Percentiles rank a stretch among this genome's conserved stretches.
These are phyloP conservation scores for Syrrhaptes paradoxus DNA, from an alignment of 2,113 vertebrate genomes.

Conservation along the genomic window DNA sequence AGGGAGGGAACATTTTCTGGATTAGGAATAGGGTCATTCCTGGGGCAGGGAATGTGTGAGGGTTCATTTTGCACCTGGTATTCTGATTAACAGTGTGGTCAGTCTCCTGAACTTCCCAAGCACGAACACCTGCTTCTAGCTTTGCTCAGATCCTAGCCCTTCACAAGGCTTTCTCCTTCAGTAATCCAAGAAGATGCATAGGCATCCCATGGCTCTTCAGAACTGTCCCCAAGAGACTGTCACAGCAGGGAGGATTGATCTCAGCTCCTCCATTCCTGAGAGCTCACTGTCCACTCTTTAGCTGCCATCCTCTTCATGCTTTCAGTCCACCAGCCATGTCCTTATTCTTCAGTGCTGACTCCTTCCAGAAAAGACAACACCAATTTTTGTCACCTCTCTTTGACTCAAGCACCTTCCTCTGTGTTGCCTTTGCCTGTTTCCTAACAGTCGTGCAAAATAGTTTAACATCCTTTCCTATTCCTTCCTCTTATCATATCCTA, in stretches of 20 bases:
- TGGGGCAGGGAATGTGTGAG: slow-evolving; percentile 24
- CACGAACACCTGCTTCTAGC: slow-evolving; percentile 40
- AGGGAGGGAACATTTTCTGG: slow-evolving; percentile 49
- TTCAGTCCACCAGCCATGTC: not conserved
- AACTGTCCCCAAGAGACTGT: not conserved
- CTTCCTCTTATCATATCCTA: not conserved
- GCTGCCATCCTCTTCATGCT: not conserved
- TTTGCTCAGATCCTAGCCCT: not conserved
- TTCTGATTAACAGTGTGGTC: slow-evolving; percentile 46
- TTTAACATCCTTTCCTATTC: not conserved
- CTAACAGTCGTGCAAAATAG: not conserved
- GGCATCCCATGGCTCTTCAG: not conserved
- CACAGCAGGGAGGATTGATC: not conserved
- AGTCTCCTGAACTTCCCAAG: slow-evolving; percentile 9
- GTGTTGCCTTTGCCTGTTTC: not conserved
- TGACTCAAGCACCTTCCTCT: not conserved
- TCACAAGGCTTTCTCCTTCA: not conserved
- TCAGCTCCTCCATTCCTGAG: not conserved
- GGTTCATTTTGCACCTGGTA: slow-evolving; percentile 63
- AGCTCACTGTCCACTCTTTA: not conserved
- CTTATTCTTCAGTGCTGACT: not conserved
- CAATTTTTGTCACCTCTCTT: rapidly evolving
- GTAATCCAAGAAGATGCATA: not conserved
- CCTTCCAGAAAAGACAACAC: not conserved
- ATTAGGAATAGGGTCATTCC: slow-evolving; percentile 57